Evolutionary conservation across 2,797 vertebrate genomes (phyloP), one percentile per base, ranked within the genome.

Genomic region (Gymnoscopelus braueri): DNA sequence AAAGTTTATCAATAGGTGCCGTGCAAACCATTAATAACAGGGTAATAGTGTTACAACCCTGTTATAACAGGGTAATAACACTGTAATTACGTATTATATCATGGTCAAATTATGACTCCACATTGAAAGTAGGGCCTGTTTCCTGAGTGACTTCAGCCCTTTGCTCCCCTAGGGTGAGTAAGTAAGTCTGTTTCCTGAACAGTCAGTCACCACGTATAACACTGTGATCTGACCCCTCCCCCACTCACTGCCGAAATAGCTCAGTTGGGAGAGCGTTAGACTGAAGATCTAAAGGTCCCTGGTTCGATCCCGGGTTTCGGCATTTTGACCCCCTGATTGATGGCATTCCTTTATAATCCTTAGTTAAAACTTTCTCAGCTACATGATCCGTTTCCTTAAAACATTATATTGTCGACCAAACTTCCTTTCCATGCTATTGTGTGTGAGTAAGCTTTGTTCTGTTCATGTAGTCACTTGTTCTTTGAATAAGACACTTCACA

Each of bases 281-380:
- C 71, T 74, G 67, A 74, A 71, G 65, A 83, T 83, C 78, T 85
- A 79, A 85, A 85, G 74, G 84, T 85, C 81, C 81, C 81, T 85
- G 81, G 84, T 85, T 85, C 84, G 76, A 85, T 85, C 81, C 84
- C 81, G 78, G 78, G 81, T 80, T 83, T 83, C 78, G 78, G 78
- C 78, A 80, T 71, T 63, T 63, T 70, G n/a, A 54, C 58, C 19
- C 24, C 13, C 29, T 6, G 4, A 0, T 19, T 5, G 32, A 1
- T 10, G 4, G 3, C 5, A 26, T 19, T 0, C 39, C n/a, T 39
- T 14, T 10, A 3, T 13, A 47, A 52, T 58, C 39, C 35, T 48
- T 7, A 19, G 29, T 23, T 39, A 51, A 65, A 13, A 6, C 29
- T 47, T 63, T 58, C 15, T n/a, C 14, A 63, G 35, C 9, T 1